Evolutionary conservation across 2,113 vertebrate genomes (phyloP).

Genomic region (Mesembrinibis cayennensis): DNA sequence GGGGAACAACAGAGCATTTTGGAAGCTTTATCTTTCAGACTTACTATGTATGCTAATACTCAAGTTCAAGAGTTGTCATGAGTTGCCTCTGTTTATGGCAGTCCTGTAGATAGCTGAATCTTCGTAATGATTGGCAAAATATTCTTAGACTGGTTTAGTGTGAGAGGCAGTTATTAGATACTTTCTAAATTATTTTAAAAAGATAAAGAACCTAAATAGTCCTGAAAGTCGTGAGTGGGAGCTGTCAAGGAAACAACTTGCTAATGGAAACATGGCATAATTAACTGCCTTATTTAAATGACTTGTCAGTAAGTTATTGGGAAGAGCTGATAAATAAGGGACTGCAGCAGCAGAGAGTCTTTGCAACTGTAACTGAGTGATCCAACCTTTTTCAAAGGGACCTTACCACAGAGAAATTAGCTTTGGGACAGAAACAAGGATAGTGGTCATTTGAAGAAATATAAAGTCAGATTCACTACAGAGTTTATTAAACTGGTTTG

Average conservation of each 20-base stretch:
- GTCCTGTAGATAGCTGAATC: background rate
- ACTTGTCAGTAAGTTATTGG: background rate
- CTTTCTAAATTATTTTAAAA: slow-evolving; percentile 29
- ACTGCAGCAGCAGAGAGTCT: background rate
- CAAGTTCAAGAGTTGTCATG: background rate
- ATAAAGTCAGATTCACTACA: background rate
- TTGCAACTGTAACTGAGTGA: background rate
- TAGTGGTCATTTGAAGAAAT: background rate
- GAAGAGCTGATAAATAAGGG: background rate
- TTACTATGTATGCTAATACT: background rate
- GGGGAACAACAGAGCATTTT: background rate
- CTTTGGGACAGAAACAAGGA: background rate
- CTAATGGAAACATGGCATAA: background rate
- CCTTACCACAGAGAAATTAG: background rate
- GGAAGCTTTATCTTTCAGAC: background rate
- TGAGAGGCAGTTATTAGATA: background rate
- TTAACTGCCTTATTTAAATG: slow-evolving; percentile 6
- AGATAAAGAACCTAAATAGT: background rate
- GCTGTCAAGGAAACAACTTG: slow-evolving; percentile 37
- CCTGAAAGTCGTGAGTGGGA: slow-evolving; percentile 36
- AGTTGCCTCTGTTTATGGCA: background rate
- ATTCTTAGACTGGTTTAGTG: background rate
- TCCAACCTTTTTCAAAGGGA: background rate
- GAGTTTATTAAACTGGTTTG: background rate
- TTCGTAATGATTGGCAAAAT: background rate